phyloP scores from a whole-genome alignment of 2,113 vertebrate genomes.

The Leucoraja erinaceus region DNA sequence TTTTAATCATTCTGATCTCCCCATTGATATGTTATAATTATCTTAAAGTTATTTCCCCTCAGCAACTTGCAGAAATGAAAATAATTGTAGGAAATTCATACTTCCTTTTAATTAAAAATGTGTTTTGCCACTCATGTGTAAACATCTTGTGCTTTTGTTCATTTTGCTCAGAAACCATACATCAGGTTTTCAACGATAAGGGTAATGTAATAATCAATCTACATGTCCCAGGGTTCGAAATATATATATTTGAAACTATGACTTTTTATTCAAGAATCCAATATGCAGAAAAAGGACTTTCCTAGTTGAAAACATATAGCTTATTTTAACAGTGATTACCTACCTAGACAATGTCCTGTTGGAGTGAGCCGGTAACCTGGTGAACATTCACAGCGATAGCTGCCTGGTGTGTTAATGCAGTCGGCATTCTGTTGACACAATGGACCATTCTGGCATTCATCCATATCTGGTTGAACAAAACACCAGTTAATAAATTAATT shows the following conservation, averaged over 20 bases:
- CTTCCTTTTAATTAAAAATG: slow-evolving; percentile 19
- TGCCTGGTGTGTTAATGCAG: slow-evolving; percentile 83
- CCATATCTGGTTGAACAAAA: slow-evolving; percentile 68
- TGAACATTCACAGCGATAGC: slow-evolving; percentile 89
- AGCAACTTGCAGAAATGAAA: slow-evolving; percentile 7
- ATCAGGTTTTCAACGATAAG: slow-evolving; percentile 19
- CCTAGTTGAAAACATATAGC: not conserved
- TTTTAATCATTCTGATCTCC: slow-evolving; percentile 2
- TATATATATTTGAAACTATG: not conserved
- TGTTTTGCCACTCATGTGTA: not conserved
- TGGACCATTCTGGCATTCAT: slow-evolving; percentile 91
- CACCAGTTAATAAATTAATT: not conserved
- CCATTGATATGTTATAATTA: not conserved
- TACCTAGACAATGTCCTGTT: slow-evolving; percentile 81
- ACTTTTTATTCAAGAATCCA: not conserved
- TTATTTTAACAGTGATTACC: slow-evolving; percentile 42
- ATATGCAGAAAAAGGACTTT: not conserved
- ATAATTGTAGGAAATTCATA: slow-evolving; percentile 28
- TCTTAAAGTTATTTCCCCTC: not conserved
- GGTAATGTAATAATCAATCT: not conserved
- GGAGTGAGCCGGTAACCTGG: slow-evolving; percentile 82
- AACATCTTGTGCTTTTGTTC: not conserved
- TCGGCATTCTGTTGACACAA: slow-evolving; percentile 87
- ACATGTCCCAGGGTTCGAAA: not conserved
- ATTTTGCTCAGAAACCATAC: not conserved